These are phyloP conservation scores for Delichon dasypus DNA, from an alignment of 2,797 vertebrate species.

Conservation along the genomic window DNA sequence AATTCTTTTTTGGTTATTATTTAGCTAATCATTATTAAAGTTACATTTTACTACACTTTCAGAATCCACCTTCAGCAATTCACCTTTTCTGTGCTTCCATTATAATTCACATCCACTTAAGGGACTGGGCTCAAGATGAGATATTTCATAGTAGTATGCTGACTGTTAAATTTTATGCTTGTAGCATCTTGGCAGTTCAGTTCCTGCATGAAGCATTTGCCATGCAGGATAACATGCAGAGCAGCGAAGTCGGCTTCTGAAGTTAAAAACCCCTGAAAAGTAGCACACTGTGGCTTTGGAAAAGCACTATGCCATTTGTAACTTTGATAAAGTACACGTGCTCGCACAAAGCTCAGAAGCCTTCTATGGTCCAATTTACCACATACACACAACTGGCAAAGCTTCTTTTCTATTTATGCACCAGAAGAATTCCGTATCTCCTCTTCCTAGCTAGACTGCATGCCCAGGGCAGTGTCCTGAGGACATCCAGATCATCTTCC, in stretches of 20 bases:
- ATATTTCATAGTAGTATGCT: not conserved
- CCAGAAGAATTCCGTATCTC: not conserved
- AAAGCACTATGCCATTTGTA: not conserved
- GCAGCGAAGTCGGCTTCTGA: not conserved
- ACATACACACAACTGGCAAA: not conserved
- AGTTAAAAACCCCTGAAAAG: not conserved
- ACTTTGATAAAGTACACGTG: not conserved
- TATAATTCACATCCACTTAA: not conserved
- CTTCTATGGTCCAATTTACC: not conserved
- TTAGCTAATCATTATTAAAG: not conserved
- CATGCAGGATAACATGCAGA: not conserved
- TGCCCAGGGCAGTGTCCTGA: not conserved
- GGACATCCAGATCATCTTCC: not conserved
- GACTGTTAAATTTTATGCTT: not conserved
- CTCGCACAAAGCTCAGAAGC: not conserved
- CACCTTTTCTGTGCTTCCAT: not conserved
- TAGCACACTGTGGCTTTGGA: not conserved
- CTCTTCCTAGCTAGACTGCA: not conserved
- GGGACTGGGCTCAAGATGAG: not conserved
- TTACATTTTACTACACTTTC: not conserved
- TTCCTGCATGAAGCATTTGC: not conserved
- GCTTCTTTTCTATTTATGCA: not conserved
- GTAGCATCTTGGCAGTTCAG: not conserved
- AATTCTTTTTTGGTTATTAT: not conserved
- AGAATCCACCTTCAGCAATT: not conserved